These are phyloP conservation scores for Diceros bicornis DNA, from an alignment of 2,797 vertebrate genomes.

Conservation along the genomic window DNA sequence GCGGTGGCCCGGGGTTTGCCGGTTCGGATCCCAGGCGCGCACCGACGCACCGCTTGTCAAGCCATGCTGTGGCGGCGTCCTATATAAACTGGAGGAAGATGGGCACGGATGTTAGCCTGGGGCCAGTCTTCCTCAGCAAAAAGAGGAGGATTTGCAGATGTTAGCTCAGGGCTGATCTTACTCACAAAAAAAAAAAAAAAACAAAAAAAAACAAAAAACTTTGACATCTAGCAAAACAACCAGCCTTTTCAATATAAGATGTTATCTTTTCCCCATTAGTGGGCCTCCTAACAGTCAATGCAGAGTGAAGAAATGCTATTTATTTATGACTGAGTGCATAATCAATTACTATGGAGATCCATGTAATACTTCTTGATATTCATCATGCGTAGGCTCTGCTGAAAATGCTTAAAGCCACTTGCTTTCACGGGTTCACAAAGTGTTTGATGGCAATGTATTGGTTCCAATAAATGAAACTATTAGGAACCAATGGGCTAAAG, in stretches of 20 bases:
- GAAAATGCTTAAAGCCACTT: constrained; percentile 43
- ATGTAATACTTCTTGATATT: constrained; percentile 4
- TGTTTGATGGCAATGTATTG: background rate
- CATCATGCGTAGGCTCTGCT: constrained; percentile 2
- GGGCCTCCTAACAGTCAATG: constrained; percentile 32
- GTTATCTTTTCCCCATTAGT: background rate
- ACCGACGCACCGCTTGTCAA: too few relatives aligned
- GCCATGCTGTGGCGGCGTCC: too few relatives aligned
- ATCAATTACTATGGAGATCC: constrained; percentile 49
- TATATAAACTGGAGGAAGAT: too few relatives aligned
- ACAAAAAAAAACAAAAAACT: constrained; percentile 43
- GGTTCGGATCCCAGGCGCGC: too few relatives aligned
- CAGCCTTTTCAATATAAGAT: constrained; percentile 35
- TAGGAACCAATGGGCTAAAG: constrained; percentile 46
- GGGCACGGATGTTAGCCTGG: too few relatives aligned
- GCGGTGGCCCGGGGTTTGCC: too few relatives aligned
- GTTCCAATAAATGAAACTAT: background rate
- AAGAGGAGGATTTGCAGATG: too few relatives aligned
- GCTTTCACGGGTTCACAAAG: constrained; percentile 36
- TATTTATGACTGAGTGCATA: constrained; percentile 42
- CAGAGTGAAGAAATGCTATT: constrained; percentile 51
- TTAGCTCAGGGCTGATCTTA: too few relatives aligned
- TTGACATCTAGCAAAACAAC: constrained; percentile 42
- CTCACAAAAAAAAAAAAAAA: too few relatives aligned
- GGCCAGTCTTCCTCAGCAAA: too few relatives aligned